Base-by-base conservation (phyloP, 1,140 invertebrate species). In the Achroia grisella region DNA sequence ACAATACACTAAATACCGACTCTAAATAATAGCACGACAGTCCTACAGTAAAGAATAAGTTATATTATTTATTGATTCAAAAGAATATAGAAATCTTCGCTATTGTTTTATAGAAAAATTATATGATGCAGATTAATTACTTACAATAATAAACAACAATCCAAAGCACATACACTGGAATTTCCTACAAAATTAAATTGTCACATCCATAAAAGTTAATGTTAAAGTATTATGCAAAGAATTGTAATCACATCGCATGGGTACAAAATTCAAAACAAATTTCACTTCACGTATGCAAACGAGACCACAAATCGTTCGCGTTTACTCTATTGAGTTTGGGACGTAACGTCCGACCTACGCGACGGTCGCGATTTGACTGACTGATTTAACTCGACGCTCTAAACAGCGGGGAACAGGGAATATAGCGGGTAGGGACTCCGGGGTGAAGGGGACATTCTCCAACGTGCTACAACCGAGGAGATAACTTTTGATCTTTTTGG, bases 401-500 rank as follows among this genome's bases (percentile, higher is more conserved):
- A 62, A 58, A 53, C 61, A 58, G 59, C 57, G 68, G 71, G 74
- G 71, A 67, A 70, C 61, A 63, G 66, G 67, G 71, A 74, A 68
- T 45, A 49, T 56, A 10, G 55, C 63, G 66, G 67, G 75, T 49
- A 39, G 56, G 57, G 53, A 55, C 57, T 39, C 50, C 42, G 37
- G 52, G 63, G 56, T 8, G 4, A 14, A 10, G 9, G 10, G 61
- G 34, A 54, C 47, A 51, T 14, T 14, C 12, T 12, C 65, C 62
- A 64, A 64, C 52, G 45, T 66, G 65, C 71, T 71, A 62, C 62
- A 71, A 62, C 65, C 48, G 66, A 77, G 63, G 63, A 81, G 74
- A 84, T 81, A 84, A 81, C 77, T 84, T 83, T 80, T 78, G 80
- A 84, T 84, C 80, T 81, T 80, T 81, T 81, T 77, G 74, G 75